Evolutionary conservation across 2,113 vertebrate species (phyloP), one percentile per base, ranked within the genome.

Genomic region (Equus quagga): DNA sequence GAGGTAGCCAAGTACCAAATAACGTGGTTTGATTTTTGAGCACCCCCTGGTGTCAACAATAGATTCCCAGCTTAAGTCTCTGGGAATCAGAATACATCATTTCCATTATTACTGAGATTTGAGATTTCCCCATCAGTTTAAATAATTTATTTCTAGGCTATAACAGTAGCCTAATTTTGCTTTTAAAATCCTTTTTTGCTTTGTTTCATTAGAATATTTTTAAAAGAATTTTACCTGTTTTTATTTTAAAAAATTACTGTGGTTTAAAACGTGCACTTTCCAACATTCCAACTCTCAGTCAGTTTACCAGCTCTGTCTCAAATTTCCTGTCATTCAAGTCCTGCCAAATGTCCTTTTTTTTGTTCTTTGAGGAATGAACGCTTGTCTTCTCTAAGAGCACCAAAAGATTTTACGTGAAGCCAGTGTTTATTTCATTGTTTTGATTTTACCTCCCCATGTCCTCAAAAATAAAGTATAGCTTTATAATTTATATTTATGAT

Each of bases 361-460:
- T 95, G 4, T 67, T 92, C 14, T 82, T 90, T 89, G 31, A 91
- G 28, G 96, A 91, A 82, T 21, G 28, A 86, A 78, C 41, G 8
- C 36, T 73, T 73, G 28, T 80, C 13, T 85, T 65, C 72, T 56
- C 17, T n/a, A 80, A 84, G 1, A 54, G 36, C 18, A 91, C 28
- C 19, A 84, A 81, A 82, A 2, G 11, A 86, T 84, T 75, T 82
- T 1, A 13, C 91, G 28, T n/a, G 36, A 96, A 93, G 26, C 41
- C 26, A 49, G 8, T 70, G 17, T 60, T 94, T 96, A 83, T 79
- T 81, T 91, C 54, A 76, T 58, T 84, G 28, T 54, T 93, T 92
- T 81, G 6, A 92, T 51, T 72, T 89, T 95, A 65, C 3, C 26
- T 87, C 26, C 23, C n/a, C 9, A 31, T 44, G 78, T 62, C 8